phyloP scores from a whole-genome alignment of 2,888 invertebrate genomes.

The Coleophora deauratella region DNA sequence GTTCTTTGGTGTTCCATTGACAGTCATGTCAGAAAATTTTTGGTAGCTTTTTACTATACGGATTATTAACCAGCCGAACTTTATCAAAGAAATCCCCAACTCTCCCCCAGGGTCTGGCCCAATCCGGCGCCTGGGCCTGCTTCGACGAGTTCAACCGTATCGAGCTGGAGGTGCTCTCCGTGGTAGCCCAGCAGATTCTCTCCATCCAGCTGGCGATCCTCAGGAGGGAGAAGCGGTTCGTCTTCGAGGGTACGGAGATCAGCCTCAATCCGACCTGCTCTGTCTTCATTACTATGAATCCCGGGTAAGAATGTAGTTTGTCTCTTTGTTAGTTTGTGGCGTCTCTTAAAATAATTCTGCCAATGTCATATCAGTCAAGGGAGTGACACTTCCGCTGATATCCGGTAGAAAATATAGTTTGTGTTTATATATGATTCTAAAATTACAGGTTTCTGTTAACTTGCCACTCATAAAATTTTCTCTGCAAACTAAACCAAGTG shows the following conservation, averaged over 20 bases:
- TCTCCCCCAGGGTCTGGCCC: constrained; percentile 81
- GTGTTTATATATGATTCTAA: too few relatives aligned
- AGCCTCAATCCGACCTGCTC: constrained; percentile 91
- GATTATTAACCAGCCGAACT: too few relatives aligned
- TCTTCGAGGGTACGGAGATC: constrained; percentile 93
- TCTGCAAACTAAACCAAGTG: too few relatives aligned
- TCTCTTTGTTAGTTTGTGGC: not conserved
- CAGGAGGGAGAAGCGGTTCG: constrained; percentile 84
- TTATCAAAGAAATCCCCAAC: not conserved
- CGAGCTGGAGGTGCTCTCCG: constrained; percentile 92
- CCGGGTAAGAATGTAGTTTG: constrained; percentile 74
- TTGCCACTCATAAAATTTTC: too few relatives aligned
- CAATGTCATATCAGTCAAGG: too few relatives aligned
- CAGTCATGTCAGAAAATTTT: too few relatives aligned
- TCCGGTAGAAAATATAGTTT: too few relatives aligned
- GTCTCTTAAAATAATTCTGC: too few relatives aligned
- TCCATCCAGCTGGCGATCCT: constrained; percentile 92
- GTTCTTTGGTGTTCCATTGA: too few relatives aligned
- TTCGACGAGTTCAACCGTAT: constrained; percentile 97
- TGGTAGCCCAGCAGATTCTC: constrained; percentile 94
- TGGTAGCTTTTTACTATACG: too few relatives aligned
- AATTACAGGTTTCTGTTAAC: too few relatives aligned
- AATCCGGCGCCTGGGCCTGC: constrained; percentile 95
- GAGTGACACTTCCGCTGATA: too few relatives aligned
- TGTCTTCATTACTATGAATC: constrained; percentile 96